Evolutionary conservation across 2,888 invertebrate genomes (phyloP), one percentile per base, ranked within the genome.

Genomic region (Parthenolecanium corni): DNA sequence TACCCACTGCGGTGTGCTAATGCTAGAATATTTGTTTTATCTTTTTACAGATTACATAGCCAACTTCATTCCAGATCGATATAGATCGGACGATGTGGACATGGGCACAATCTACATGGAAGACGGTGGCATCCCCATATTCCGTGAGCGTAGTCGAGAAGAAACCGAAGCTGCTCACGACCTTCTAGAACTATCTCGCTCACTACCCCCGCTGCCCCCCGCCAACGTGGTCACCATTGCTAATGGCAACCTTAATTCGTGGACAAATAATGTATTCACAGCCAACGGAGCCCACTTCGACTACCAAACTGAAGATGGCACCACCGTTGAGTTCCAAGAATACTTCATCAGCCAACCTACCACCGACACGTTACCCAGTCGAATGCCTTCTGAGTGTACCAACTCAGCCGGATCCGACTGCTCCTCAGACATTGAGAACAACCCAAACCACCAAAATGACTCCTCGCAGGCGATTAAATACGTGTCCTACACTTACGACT

Each of bases 141-240:
- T 68, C 24, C 68, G 67, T 68, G 74, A 75, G 64, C 72, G 72
- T 68, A 75, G 69, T 63, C 82, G 85, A 24, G 90, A 88, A 71
- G 91, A 91, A 74, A 90, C 89, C 11, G 89, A 90, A 76, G 90
- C 89, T 36, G 91, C 91, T 1, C 89, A 89, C 73, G 90, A 91
- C 16, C 90, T 92, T 69, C 79, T 92, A 64, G 91, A 92, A 74
- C 78, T 92, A 86, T 90, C 67, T 87, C 89, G 58, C 87, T 89
- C 68, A 86, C 88, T 62, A 86, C 88, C 67, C 12, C 76, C 87
- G 63, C 75, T 87, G 20, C 85, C 85, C 11, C 36, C 51, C 9
- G 36, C 38, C 51, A 49, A 25, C 40, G 51, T 61, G 2, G 40
- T 61, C 1, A 20, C 47, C 23, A 23, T 49, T 11, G 36, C 47